These are phyloP conservation scores for Goniozus legneri DNA, from an alignment of 1,140 invertebrate genomes.

Conservation along the genomic window DNA sequence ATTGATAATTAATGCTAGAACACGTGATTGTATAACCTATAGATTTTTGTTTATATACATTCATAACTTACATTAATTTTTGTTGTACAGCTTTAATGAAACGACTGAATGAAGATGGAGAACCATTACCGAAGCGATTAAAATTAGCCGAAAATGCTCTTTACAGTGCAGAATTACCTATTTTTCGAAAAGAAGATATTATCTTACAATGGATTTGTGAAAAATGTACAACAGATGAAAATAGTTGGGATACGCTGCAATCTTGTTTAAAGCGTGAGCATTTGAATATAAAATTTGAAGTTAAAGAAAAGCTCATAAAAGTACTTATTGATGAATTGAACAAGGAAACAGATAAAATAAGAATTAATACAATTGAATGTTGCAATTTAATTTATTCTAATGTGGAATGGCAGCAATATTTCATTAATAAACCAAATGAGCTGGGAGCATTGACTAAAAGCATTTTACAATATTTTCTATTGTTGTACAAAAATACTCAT, in stretches of 20 bases:
- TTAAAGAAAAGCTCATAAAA: constrained; percentile 24
- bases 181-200: constrained; percentile 29
- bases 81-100: constrained; percentile 25
- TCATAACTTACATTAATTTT: background rate
- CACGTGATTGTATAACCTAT: no score
- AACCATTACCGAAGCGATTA: constrained; percentile 36
- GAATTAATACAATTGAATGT: constrained; percentile 15
- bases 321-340: constrained; percentile 20
- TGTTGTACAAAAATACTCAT: constrained; percentile 4
- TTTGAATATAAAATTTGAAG: constrained; percentile 20
- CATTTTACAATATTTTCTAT: constrained; percentile 17
- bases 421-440: constrained; percentile 22
- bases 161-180: constrained; percentile 21
- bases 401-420: constrained; percentile 25
- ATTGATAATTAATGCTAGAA: no score
- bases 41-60: no score
- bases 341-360: background rate
- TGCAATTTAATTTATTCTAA: constrained; percentile 20
- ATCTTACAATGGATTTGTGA: constrained; percentile 33
- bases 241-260: constrained; percentile 25
- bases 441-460: constrained; percentile 20
- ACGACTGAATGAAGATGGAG: constrained; percentile 18
- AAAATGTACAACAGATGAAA: constrained; percentile 2
- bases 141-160: constrained; percentile 43
- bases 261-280: constrained; percentile 22